Percentiles rank a stretch among this genome's conserved stretches.
Evolutionary conservation across 2,797 vertebrate genomes (phyloP).

Genomic region (Cuculus canorus): DNA sequence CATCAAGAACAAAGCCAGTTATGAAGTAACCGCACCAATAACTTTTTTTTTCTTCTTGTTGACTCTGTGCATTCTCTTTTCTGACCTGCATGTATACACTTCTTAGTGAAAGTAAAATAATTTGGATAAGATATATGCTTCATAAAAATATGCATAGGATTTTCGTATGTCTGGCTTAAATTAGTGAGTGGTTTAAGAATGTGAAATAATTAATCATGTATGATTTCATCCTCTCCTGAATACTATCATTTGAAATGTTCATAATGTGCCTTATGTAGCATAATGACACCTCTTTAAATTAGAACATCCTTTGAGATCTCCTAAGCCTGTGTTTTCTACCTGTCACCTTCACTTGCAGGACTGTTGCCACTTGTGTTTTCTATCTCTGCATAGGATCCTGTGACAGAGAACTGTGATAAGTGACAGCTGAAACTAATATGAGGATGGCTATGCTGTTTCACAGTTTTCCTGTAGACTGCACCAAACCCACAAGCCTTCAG

Average conservation of each 20-base stretch:
- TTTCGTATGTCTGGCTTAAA: slow-evolving; percentile 11
- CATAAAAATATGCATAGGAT: not conserved
- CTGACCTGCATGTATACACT: not conserved
- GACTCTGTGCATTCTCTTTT: not conserved
- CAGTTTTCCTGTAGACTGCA: not conserved
- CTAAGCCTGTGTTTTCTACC: not conserved
- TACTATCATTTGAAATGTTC: not conserved
- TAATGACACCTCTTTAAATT: not conserved
- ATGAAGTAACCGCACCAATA: not conserved
- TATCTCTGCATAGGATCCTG: not conserved
- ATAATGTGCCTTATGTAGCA: not conserved
- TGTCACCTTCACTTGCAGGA: not conserved
- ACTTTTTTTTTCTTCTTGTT: not conserved
- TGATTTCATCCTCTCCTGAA: not conserved
- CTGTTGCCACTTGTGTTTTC: not conserved
- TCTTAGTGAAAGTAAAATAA: not conserved
- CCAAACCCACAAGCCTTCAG: not conserved
- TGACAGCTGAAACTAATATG: not conserved
- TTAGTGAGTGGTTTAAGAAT: slow-evolving; percentile 9
- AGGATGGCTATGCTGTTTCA: not conserved
- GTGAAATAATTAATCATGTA: not conserved
- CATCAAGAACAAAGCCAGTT: not conserved
- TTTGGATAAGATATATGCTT: slow-evolving; percentile 28
- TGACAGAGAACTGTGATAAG: not conserved
- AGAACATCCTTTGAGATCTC: not conserved